Conservation (phyloP, 2,113 vertebrate genomes). For the Xyliphius kryptos region DNA sequence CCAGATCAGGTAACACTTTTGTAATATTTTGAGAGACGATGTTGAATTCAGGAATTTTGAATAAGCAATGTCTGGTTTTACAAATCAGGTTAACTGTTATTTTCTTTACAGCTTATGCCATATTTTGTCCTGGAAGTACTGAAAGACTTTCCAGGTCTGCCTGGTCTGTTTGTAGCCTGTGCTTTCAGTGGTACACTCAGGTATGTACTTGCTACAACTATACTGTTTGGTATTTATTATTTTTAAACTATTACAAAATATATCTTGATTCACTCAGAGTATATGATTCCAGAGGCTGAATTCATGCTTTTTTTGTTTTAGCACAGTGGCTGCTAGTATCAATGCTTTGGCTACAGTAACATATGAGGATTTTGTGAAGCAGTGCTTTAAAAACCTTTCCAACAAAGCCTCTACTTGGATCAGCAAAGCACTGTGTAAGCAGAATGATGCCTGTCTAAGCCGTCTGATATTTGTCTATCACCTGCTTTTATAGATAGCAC, state of each 20-base stretch:
- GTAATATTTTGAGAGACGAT: too few relatives aligned
- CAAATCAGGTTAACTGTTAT: too few relatives aligned
- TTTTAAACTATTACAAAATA: too few relatives aligned
- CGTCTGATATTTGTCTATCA: neutral
- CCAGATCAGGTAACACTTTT: conserved; percentile 71
- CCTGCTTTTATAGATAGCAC: neutral
- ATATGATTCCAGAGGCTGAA: too few relatives aligned
- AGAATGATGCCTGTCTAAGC: neutral
- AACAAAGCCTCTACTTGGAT: conserved; percentile 69
- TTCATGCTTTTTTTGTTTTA: conserved; percentile 46
- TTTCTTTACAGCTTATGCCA: conserved; percentile 73
- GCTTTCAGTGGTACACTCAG: conserved; percentile 83
- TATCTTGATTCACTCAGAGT: too few relatives aligned
- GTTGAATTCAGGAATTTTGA: too few relatives aligned
- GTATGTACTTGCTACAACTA: conserved; percentile 53
- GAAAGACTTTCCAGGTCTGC: conserved; percentile 68
- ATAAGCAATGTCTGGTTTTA: too few relatives aligned
- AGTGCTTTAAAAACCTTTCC: conserved; percentile 60
- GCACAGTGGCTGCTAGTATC: conserved; percentile 81
- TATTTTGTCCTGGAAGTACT: conserved; percentile 83
- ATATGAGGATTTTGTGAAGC: conserved; percentile 77
- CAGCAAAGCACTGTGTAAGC: conserved; percentile 80
- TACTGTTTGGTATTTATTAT: too few relatives aligned
- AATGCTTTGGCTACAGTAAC: conserved; percentile 83
- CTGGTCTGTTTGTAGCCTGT: conserved; percentile 79